These are phyloP conservation scores for Lasioglossum malachurum DNA, from an alignment of 2,888 invertebrate genomes.

Conservation along the genomic window DNA sequence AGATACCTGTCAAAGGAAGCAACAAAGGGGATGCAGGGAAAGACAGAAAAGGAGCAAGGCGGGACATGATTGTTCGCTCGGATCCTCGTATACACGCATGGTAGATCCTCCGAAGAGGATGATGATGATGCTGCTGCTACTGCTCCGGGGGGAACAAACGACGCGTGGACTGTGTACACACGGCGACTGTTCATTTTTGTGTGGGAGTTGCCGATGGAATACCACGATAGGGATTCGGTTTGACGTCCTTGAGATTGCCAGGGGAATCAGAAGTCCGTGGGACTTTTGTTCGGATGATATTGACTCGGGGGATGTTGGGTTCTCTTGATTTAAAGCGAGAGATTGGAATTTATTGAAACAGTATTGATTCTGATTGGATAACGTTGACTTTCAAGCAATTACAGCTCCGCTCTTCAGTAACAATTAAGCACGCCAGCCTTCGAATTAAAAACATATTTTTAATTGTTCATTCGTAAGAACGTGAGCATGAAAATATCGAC, in stretches of 20 bases:
- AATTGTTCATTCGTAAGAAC: background rate
- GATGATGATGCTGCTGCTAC: constrained; percentile 31
- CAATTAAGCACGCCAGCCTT: background rate
- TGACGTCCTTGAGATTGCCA: background rate
- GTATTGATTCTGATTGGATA: background rate
- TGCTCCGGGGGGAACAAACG: constrained; percentile 32
- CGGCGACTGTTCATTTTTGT: constrained; percentile 26
- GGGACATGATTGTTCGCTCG: constrained; percentile 11
- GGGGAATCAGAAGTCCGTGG: background rate
- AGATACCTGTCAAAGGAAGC: constrained; percentile 63
- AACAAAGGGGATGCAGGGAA: constrained; percentile 42
- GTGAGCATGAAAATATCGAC: background rate
- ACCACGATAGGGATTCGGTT: constrained; percentile 41
- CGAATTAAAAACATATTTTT: background rate
- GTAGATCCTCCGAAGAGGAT: constrained; percentile 4
- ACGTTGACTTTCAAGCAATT: background rate
- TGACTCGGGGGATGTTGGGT: background rate
- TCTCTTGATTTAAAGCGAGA: background rate
- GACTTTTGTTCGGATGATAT: background rate
- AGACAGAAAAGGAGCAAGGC: constrained; percentile 20
- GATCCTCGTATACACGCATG: constrained; percentile 1
- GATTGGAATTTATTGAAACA: background rate
- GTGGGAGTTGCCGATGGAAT: constrained; percentile 54
- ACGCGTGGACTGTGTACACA: background rate
- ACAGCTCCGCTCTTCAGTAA: background rate